Conservation (phyloP, 1,140 invertebrate species). For the Drosophila aff. region DNA sequence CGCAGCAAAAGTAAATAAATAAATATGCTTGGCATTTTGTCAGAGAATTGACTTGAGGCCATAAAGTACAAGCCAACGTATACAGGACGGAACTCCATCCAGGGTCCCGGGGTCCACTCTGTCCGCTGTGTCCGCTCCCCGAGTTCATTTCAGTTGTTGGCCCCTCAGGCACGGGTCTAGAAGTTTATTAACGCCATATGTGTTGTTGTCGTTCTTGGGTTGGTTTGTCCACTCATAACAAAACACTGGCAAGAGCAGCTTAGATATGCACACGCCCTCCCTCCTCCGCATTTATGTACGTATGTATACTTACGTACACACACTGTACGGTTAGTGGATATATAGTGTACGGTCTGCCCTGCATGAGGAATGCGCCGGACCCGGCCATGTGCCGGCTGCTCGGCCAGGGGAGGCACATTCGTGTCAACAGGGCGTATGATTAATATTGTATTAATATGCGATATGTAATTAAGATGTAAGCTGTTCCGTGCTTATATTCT, state of each 20-base stretch:
- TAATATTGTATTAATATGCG: constrained; percentile 83
- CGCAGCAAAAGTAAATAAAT: constrained; percentile 76
- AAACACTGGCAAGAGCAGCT: constrained; percentile 50
- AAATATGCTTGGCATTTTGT: constrained; percentile 81
- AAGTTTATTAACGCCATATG: constrained; percentile 83
- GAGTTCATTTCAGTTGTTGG: constrained; percentile 29
- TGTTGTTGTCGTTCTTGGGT: constrained; percentile 45
- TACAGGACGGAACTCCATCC: constrained; percentile 34
- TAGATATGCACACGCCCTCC: constrained; percentile 48
- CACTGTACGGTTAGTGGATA: constrained; percentile 12
- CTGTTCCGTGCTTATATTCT: constrained; percentile 64
- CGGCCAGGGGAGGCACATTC: constrained; percentile 46
- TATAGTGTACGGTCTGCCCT: constrained; percentile 28
- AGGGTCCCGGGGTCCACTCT: neutral
- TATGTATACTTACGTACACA: constrained; percentile 36
- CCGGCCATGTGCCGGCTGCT: constrained; percentile 54
- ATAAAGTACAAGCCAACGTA: constrained; percentile 75
- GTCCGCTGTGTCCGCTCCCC: constrained; percentile 8
- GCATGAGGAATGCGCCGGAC: constrained; percentile 56
- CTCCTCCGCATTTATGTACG: constrained; percentile 1
- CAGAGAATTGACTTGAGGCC: constrained; percentile 81
- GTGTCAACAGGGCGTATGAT: constrained; percentile 82
- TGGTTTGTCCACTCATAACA: constrained; percentile 69
- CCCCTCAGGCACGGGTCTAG: constrained; percentile 49
- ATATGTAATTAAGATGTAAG: constrained; percentile 83